A percentile compares a stretch with the other conserved stretches of the same genome.
Conservation (phyloP, 2,797 vertebrate species). For the Pteronotus mesoamericanus region DNA sequence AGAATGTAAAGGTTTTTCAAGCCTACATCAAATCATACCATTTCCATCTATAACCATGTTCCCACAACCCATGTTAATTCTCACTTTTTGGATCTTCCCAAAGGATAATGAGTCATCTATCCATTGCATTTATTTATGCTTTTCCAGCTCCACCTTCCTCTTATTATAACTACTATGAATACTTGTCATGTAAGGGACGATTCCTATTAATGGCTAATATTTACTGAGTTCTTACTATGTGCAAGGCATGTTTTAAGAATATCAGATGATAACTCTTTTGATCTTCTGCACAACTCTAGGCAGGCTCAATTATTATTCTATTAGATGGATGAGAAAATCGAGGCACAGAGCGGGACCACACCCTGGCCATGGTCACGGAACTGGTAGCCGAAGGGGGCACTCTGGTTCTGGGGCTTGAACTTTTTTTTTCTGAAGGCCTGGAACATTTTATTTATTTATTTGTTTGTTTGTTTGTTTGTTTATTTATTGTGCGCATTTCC, state of each 20-base stretch:
- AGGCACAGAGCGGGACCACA: not conserved
- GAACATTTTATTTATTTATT: too few species aligned
- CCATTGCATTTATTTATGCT: not conserved
- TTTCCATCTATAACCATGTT: not conserved
- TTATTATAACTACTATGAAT: not conserved
- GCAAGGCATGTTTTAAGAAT: not conserved
- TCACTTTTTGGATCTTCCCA: not conserved
- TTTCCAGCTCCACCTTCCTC: not conserved
- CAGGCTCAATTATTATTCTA: not conserved
- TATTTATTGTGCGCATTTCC: not conserved
- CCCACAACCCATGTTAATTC: not conserved
- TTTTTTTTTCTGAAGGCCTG: not conserved
- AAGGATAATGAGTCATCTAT: not conserved
- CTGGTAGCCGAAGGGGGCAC: not conserved
- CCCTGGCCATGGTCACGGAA: not conserved
- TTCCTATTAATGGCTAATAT: not conserved
- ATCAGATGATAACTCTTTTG: not conserved
- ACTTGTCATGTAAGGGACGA: not conserved
- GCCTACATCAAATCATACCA: not conserved
- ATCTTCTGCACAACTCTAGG: not conserved
- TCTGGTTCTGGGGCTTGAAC: not conserved
- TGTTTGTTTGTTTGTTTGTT: too few species aligned
- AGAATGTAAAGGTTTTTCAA: not conserved
- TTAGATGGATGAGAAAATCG: not conserved
- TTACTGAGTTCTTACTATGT: not conserved